Conservation (phyloP, 1,140 invertebrate genomes). For the Hirudo medicinalis region DNA sequence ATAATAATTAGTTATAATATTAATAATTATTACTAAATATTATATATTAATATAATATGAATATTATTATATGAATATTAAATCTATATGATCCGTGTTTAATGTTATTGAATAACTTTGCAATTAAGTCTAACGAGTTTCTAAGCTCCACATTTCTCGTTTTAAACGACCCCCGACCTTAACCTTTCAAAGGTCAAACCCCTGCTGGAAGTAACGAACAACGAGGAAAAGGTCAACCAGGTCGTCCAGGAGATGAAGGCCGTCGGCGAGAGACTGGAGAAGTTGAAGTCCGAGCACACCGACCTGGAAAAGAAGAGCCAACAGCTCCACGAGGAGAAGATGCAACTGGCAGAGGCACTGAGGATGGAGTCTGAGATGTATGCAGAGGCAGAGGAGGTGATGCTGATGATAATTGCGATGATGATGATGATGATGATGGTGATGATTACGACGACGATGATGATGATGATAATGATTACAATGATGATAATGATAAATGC, state of each 20-base stretch:
- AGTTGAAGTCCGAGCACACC: conserved; percentile 59
- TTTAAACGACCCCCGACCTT: too few species aligned
- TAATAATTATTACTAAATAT: too few species aligned
- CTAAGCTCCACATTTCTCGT: conserved; percentile 21
- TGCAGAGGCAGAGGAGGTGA: conserved; percentile 80
- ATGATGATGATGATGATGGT: background rate
- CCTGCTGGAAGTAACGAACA: conserved; percentile 73
- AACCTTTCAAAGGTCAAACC: conserved; percentile 47
- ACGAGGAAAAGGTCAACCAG: conserved; percentile 88
- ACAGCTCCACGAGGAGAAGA: conserved; percentile 75
- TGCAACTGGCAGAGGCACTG: conserved; percentile 78
- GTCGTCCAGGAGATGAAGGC: conserved; percentile 92
- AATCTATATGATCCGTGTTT: too few species aligned
- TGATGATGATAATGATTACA: background rate
- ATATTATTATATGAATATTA: too few species aligned
- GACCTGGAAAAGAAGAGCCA: conserved; percentile 48
- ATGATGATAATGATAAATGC: background rate
- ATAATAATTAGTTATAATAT: too few species aligned
- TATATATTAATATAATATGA: too few species aligned
- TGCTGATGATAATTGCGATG: background rate
- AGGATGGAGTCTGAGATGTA: conserved; percentile 65
- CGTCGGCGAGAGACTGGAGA: conserved; percentile 72
- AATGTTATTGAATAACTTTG: too few species aligned
- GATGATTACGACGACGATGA: background rate
- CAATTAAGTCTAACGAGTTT: too few species aligned